Percentiles rank a stretch among this genome's conserved stretches.
phyloP scores from a whole-genome alignment of 2,113 vertebrate species.

The Chlorodrepanis virens region DNA sequence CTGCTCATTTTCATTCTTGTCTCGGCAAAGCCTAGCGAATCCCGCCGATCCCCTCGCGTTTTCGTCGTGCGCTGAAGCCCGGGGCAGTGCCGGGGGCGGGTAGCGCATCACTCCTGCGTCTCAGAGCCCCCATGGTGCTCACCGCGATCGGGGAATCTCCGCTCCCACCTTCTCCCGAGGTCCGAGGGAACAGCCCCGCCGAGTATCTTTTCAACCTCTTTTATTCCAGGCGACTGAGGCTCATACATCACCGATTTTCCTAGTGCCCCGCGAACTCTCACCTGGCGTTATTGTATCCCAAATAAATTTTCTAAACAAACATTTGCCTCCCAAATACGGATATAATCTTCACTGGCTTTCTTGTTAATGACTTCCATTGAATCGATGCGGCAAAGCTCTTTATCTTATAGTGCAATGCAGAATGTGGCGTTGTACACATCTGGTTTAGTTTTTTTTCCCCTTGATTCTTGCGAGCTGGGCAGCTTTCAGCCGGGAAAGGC shows the following conservation, averaged over 20 bases:
- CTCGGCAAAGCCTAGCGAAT: neutral
- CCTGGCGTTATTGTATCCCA: neutral
- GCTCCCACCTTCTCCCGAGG: neutral
- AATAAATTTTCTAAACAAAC: neutral
- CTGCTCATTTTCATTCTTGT: neutral
- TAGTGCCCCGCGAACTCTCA: neutral
- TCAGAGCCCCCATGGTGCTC: neutral
- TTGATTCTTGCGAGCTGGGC: slow-evolving; percentile 16
- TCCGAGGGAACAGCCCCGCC: neutral
- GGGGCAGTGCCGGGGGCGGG: neutral
- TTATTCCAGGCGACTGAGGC: neutral
- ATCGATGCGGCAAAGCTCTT: neutral
- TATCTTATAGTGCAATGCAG: neutral
- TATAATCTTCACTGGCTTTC: neutral
- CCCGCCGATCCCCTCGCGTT: neutral
- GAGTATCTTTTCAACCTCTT: neutral
- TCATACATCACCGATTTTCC: neutral
- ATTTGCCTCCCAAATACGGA: neutral
- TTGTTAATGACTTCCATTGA: neutral
- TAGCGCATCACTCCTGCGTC: neutral
- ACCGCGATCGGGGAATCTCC: neutral
- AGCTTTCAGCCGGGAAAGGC: slow-evolving; percentile 3
- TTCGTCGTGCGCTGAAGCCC: neutral
- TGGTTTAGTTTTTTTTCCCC: slow-evolving; percentile 3
- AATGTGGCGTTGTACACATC: slow-evolving; percentile 11